Evolutionary conservation across 2,797 vertebrate species (phyloP).

Genomic region (Alauda arvensis): DNA sequence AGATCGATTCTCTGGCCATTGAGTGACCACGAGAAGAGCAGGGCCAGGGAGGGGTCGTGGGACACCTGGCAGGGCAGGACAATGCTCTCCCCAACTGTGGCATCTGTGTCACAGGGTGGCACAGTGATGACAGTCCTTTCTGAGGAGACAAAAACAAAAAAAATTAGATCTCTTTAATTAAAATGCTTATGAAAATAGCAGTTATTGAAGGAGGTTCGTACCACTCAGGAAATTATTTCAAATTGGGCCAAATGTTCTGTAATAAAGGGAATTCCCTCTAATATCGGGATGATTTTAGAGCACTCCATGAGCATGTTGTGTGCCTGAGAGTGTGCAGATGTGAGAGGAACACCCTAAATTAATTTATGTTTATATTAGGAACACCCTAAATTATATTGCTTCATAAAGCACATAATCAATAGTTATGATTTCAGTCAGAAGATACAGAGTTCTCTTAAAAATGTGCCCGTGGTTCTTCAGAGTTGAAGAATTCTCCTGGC

Average conservation of each 20-base stretch:
- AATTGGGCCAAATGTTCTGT: background rate
- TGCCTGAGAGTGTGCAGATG: background rate
- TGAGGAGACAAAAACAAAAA: constrained; percentile 39
- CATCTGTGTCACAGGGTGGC: constrained; percentile 81
- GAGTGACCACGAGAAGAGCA: constrained; percentile 85
- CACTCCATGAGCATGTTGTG: accelerated
- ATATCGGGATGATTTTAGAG: background rate
- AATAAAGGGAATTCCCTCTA: background rate
- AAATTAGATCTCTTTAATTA: background rate
- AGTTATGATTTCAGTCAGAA: background rate
- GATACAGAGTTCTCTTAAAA: background rate
- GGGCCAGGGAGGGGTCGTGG: constrained; percentile 77
- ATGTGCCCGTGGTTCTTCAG: accelerated
- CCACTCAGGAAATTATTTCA: background rate
- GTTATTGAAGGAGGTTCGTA: background rate
- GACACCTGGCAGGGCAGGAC: constrained; percentile 85
- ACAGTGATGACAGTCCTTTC: constrained; percentile 81
- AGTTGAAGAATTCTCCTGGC: background rate
- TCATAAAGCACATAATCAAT: background rate
- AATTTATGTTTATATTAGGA: background rate
- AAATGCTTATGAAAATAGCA: background rate
- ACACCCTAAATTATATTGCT: background rate
- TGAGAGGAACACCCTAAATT: background rate
- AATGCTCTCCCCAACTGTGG: constrained; percentile 84
- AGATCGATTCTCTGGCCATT: constrained; percentile 81